phyloP scores from a whole-genome alignment of 1,140 invertebrate species.

The Liolophura sinensis region DNA sequence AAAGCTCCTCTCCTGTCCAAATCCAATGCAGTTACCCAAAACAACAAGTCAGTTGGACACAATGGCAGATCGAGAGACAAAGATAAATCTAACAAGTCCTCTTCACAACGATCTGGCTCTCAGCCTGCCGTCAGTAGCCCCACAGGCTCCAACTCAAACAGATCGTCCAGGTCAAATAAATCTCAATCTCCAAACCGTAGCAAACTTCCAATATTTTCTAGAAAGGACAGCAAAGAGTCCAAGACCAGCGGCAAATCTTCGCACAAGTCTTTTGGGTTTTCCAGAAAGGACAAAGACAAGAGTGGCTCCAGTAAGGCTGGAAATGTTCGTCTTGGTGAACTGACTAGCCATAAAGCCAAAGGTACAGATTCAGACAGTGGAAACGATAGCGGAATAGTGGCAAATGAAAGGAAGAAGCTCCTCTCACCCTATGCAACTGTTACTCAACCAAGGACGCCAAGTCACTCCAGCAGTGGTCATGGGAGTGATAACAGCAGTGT shows the following conservation, averaged over 20 bases:
- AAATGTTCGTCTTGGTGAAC: constrained; percentile 27
- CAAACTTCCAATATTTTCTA: constrained; percentile 39
- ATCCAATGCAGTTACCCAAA: too few species aligned
- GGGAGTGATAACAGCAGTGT: constrained; percentile 56
- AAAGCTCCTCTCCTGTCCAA: too few species aligned
- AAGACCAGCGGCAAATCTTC: constrained; percentile 20
- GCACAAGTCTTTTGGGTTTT: not conserved
- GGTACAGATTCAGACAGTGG: constrained; percentile 47
- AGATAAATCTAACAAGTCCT: too few species aligned
- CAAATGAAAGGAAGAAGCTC: constrained; percentile 39
- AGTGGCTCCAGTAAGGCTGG: constrained; percentile 24
- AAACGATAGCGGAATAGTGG: constrained; percentile 51
- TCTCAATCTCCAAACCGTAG: constrained; percentile 29
- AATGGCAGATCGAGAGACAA: too few species aligned
- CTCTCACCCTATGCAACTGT: constrained; percentile 55
- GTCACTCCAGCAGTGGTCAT: constrained; percentile 58
- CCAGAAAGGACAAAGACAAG: constrained; percentile 35
- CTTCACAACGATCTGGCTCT: too few species aligned
- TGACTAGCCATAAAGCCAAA: constrained; percentile 11
- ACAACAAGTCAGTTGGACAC: too few species aligned
- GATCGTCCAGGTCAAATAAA: constrained; percentile 15
- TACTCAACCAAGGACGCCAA: constrained; percentile 51
- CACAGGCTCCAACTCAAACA: constrained; percentile 3
- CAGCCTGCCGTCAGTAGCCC: too few species aligned
- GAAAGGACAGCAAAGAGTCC: constrained; percentile 30